Evolutionary conservation across 1,140 invertebrate species (phyloP), one percentile per base, ranked within the genome.

Genomic region (Drosophila ananassae): DNA sequence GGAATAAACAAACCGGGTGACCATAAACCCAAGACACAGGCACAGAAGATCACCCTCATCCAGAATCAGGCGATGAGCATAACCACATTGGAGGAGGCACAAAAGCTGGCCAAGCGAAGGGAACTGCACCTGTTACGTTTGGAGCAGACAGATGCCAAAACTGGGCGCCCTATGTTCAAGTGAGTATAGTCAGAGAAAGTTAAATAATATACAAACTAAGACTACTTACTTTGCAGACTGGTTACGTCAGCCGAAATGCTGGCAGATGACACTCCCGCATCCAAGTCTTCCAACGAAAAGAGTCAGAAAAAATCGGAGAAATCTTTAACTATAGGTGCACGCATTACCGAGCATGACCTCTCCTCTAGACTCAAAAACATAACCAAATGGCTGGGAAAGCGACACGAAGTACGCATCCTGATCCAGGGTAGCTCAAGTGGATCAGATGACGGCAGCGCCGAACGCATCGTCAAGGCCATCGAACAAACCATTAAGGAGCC

Each of bases 301-400:
- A 22, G 12, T 17, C 57, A 58, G 1, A 84, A 72, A 32, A 90
- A 56, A 50, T 51, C 89, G 0, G 93, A 94, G 59, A 95, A 95
- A 90, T 73, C 95, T 0, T 60, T 95, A 2, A 93, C 93, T 1
- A 78, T 96, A 24, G 94, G 94, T 9, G 90, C 92, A 2, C 93
- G 93, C 69, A 96, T 95, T 53, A 92, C 90, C 2, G 92, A 95
- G 22, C 93, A 96, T 91, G 95, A 96, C 91, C 92, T 96, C 47
- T 91, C 92, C 72, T 93, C 93, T 9, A 92, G 93, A 54, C 73
- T 94, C 0, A 95, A 93, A 60, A 95, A 95, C 79, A 93, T 95
- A 25, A 59, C 82, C n/a, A 95, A 94, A 85, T 93, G 95, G 87
- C 77, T 96, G 13, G 87, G 90, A 2, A 96, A 95, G 73, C 92